These are phyloP conservation scores for Uropetala carovei DNA, from an alignment of 2,888 invertebrate species.

Conservation along the genomic window DNA sequence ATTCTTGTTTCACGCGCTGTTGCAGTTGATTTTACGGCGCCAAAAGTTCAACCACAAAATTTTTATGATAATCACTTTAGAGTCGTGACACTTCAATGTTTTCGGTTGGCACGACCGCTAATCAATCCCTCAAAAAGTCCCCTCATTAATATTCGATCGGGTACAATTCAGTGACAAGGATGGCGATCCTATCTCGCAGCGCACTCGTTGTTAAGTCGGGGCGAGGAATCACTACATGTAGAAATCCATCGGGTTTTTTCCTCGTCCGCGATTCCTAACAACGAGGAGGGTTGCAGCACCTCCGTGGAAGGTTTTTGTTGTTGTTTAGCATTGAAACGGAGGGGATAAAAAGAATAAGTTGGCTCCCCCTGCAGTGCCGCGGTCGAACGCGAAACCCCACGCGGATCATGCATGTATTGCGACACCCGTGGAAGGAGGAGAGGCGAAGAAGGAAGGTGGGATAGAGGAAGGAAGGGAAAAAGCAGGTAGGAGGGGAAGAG, in stretches of 20 bases:
- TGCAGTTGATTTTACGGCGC: no score
- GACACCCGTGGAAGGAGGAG: no score
- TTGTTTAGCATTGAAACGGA: constrained; percentile 16
- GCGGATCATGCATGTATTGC: background rate
- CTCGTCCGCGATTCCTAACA: background rate
- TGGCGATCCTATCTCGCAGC: background rate
- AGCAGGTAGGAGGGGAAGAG: background rate
- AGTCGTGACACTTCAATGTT: no score
- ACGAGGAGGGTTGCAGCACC: background rate
- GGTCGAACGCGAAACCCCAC: background rate
- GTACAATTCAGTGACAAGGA: no score
- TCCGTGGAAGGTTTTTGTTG: background rate
- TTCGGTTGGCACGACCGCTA: no score
- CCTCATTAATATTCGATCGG: no score
- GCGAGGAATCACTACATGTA: constrained; percentile 16
- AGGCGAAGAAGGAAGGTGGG: no score
- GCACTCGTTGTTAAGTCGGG: background rate
- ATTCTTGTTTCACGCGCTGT: no score
- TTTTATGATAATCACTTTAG: no score
- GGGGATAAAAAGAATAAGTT: background rate
- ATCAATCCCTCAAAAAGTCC: no score
- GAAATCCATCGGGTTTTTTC: constrained; percentile 19
- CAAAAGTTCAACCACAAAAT: no score
- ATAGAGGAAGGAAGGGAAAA: no score
- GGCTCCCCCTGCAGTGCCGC: background rate